Evolutionary conservation across 2,797 vertebrate species (phyloP), one percentile per base, ranked within the genome.

Genomic region (Tenualosa ilisha): DNA sequence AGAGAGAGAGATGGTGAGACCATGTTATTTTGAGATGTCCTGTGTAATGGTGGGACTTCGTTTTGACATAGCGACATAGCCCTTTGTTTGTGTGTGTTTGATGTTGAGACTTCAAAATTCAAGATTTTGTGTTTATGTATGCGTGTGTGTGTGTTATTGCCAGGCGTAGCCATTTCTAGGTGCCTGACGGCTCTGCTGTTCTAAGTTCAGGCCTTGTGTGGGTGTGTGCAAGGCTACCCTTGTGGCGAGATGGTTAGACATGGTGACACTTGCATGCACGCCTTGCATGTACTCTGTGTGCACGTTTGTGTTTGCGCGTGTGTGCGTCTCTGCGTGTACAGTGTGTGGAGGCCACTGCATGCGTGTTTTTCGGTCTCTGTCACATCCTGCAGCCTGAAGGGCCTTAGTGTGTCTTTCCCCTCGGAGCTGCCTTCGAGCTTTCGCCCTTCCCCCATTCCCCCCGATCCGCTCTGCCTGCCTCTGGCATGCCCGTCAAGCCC

Each of bases 401-500:
- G 72, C 72, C 72, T 51, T 0, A 79, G 72, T 56, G 40, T 13
- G 6, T 46, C 72, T 79, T 46, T 79, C 37, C 40, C n/a, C 72
- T 79, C 40, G 37, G 72, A 79, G 22, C 37, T 79, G 72, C 40
- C n/a, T 24, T 46, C 17, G 20, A 46, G 72, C 72, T 79, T 46
- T 5, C 7, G 4, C 72, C 40, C 72, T 40, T 79, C 72, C 72
- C 72, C 40, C 72, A 37, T 40, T 37, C 72, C n/a, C 31, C 65
- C 37, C 59, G 59, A n/a, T 63, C 59, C n/a, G n/a, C 59, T 63
- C n/a, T 9, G 59, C 59, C 59, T 63, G 59, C 59, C 59, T 63
- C 22, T n/a, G n/a, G 59, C 59, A 63, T 63, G 59, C 59, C 59
- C 22, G 59, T n/a, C 59, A 63, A 63, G 59, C 59, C 59, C 59